Evolutionary conservation across 2,113 vertebrate genomes (phyloP), one percentile per base, ranked within the genome.

Genomic region (Jaculus jaculus): DNA sequence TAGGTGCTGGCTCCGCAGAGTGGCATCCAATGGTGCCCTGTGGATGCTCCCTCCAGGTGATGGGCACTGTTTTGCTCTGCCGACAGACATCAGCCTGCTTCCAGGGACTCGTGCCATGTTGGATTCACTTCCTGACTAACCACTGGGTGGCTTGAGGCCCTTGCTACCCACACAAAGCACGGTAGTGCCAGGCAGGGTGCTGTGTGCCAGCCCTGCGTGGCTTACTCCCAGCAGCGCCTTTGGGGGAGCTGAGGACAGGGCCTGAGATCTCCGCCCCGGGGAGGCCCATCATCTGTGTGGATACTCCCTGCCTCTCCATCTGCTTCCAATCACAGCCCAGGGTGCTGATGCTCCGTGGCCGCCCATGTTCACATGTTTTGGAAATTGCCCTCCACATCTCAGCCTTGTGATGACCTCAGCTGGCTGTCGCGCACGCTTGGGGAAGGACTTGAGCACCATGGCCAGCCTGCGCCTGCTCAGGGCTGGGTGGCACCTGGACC

Each of bases 321-420:
- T 92, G 96, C 91, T 96, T 95, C 60, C 12, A 83, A 89, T 93
- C 83, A 81, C 0, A 6, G 85, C 73, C 85, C 12, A 63, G 90
- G 87, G 78, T 30, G 34, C 47, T 2, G 10, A 32, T 1, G 39
- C 71, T 60, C 42, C 3, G 15, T 9, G 72, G 54, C 54, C 21
- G 11, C 72, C 24, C 37, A 0, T 20, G 28, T 32, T 82, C 84
- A 54, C 79, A 26, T 93, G 96, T 88, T 92, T 82, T 89, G 75
- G 94, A 92, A 78, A 78, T 68, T 1, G 21, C 74, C 51, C 51
- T 87, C 78, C 0, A 0, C 13, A 20, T 74, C 54, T 75, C 66
- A 0, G 94, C 93, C 69, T 18, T 10, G 7, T 1, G 1, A 20
- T 93, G 92, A 95, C 91, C 47, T 90, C 92, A 88, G 90, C 63